phyloP scores from a whole-genome alignment of 2,797 vertebrate species.

The Taenioides sp. region DNA sequence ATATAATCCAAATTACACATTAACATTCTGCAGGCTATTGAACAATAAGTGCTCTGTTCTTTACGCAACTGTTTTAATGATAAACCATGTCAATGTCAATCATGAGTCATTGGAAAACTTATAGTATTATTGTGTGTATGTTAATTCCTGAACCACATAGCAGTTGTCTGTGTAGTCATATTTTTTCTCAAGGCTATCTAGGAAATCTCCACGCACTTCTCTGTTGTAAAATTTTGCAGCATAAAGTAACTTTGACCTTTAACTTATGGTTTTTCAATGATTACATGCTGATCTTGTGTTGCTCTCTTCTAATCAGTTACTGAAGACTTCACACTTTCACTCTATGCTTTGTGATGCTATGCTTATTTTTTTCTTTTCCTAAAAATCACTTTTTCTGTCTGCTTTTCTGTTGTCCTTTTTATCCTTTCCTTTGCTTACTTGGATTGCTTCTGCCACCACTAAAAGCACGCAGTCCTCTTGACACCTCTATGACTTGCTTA shows the following conservation, averaged over 20 bases:
- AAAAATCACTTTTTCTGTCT: constrained; percentile 55
- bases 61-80: background rate
- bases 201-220: background rate
- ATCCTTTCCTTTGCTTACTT: constrained; percentile 38
- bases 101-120: background rate
- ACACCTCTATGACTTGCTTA: constrained; percentile 93
- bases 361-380: constrained; percentile 35
- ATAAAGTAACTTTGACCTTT: constrained; percentile 23
- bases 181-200: too few relatives aligned
- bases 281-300: constrained; percentile 4
- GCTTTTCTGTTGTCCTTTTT: constrained; percentile 38
- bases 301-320: background rate
- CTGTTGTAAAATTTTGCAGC: constrained; percentile 1
- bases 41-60: background rate
- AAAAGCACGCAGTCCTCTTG: constrained; percentile 92
- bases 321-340: background rate
- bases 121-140: background rate
- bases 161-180: too few relatives aligned
- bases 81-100: background rate
- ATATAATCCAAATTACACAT: too few relatives aligned
- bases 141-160: too few relatives aligned
- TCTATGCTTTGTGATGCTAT: constrained; percentile 16
- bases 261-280: constrained; percentile 30
- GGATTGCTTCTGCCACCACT: constrained; percentile 59
- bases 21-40: background rate